Evolutionary conservation across 1,140 invertebrate genomes (phyloP).

Genomic region (Solen grandis): DNA sequence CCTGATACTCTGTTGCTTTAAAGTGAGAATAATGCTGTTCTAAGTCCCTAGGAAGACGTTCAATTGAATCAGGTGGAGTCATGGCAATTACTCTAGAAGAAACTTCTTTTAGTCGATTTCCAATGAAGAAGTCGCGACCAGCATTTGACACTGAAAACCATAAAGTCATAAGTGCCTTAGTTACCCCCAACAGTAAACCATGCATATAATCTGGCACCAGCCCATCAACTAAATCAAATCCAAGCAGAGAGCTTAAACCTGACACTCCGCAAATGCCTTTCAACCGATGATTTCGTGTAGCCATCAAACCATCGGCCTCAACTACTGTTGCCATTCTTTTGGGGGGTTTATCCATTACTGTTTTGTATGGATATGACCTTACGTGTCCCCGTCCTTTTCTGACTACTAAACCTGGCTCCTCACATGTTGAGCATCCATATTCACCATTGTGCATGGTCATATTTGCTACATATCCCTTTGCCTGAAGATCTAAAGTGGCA

Average conservation of each 20-base stretch:
- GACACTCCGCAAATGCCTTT: constrained; percentile 49
- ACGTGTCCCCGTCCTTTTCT: constrained; percentile 38
- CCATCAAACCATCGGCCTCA: neutral
- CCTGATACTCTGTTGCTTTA: constrained; percentile 55
- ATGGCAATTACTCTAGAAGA: constrained; percentile 40
- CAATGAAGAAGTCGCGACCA: constrained; percentile 49
- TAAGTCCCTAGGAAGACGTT: constrained; percentile 50
- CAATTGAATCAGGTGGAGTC: constrained; percentile 49
- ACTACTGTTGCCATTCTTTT: neutral
- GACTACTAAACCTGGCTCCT: constrained; percentile 10
- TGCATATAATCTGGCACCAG: constrained; percentile 58
- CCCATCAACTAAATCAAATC: constrained; percentile 48
- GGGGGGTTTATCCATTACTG: neutral
- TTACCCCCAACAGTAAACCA: constrained; percentile 43
- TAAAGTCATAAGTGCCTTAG: constrained; percentile 29
- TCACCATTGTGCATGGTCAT: constrained; percentile 50
- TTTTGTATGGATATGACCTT: constrained; percentile 38
- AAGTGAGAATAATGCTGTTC: constrained; percentile 53
- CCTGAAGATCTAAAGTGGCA: constrained; percentile 42
- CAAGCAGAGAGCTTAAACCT: constrained; percentile 10
- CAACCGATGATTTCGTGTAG: neutral
- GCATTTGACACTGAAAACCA: constrained; percentile 48
- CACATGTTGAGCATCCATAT: constrained; percentile 12
- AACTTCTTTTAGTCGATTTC: constrained; percentile 42
- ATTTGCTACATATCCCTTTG: constrained; percentile 30